These are phyloP conservation scores for Panthera uncia DNA, from an alignment of 2,113 vertebrate genomes.

Conservation along the genomic window DNA sequence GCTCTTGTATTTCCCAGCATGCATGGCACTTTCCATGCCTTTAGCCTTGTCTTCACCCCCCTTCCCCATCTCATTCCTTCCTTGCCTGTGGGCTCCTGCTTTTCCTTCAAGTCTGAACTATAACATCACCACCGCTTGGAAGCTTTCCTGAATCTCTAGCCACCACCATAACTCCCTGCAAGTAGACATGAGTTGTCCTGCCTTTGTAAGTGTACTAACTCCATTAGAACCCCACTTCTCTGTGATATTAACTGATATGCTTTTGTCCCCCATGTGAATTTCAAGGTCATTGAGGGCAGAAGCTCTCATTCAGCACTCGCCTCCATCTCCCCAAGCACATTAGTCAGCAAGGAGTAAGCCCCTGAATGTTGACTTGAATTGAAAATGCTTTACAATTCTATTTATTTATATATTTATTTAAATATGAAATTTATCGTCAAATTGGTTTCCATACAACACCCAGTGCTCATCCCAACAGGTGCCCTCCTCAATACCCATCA, in stretches of 20 bases:
- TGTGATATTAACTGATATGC: background rate
- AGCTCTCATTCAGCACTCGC: background rate
- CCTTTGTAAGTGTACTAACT: background rate
- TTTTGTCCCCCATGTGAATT: background rate
- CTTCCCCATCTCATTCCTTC: background rate
- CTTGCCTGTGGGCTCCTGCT: background rate
- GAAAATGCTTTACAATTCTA: slow-evolving; percentile 29
- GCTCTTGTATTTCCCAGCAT: background rate
- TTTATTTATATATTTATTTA: too few relatives aligned
- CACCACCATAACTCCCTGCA: background rate
- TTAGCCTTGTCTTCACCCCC: background rate
- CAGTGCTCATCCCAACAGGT: too few relatives aligned
- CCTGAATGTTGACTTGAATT: background rate
- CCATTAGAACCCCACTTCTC: background rate
- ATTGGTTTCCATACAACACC: too few relatives aligned
- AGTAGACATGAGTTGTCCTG: background rate
- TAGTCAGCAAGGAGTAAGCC: background rate
- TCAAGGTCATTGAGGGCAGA: background rate
- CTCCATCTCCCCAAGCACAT: background rate
- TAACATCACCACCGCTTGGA: background rate
- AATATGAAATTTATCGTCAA: too few relatives aligned
- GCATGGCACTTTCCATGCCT: background rate
- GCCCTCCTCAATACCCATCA: too few relatives aligned
- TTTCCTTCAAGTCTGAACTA: background rate
- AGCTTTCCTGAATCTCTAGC: background rate